A percentile compares a stretch with the other conserved stretches of the same genome.
Evolutionary conservation across 2,888 invertebrate genomes (phyloP).

Genomic region (Watsonalla cultraria): DNA sequence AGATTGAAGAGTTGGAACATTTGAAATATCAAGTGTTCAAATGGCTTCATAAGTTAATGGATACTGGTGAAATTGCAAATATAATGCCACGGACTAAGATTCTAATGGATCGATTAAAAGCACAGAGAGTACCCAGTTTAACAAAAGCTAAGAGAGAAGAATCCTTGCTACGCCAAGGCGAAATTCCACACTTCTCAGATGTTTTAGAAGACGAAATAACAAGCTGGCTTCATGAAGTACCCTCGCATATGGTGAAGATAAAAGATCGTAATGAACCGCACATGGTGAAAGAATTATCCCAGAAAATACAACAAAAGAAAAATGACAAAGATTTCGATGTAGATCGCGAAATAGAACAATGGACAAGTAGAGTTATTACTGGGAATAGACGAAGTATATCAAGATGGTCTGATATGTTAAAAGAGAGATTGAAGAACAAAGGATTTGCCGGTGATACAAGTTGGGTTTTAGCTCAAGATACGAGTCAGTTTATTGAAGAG

Average conservation of each 20-base stretch:
- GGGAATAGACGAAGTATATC: constrained; percentile 9
- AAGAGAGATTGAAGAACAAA: constrained; percentile 11
- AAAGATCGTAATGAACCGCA: constrained; percentile 7
- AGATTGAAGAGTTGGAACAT: constrained; percentile 38
- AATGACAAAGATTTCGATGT: constrained; percentile 9
- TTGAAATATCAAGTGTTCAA: constrained; percentile 45
- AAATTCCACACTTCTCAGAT: constrained; percentile 8
- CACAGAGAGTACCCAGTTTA: constrained; percentile 12
- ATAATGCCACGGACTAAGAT: constrained; percentile 19
- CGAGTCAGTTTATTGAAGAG: constrained; percentile 20
- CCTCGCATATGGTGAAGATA: constrained; percentile 6
- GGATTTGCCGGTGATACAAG: constrained; percentile 9
- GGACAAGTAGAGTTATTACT: constrained; percentile 4
- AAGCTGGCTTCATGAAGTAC: constrained; percentile 17
- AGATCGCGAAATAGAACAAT: constrained; percentile 12
- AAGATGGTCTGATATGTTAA: constrained; percentile 12
- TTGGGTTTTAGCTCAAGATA: constrained; percentile 13
- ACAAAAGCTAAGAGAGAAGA: not conserved
- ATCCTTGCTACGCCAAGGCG: constrained; percentile 1
- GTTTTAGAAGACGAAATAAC: constrained; percentile 19
- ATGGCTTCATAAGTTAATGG: constrained; percentile 28
- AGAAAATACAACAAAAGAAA: constrained; percentile 12
- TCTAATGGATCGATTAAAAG: constrained; percentile 25
- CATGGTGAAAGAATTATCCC: constrained; percentile 14
- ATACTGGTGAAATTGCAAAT: constrained; percentile 17